Conservation (phyloP, 2,888 invertebrate genomes). For the Itoplectis maculator region DNA sequence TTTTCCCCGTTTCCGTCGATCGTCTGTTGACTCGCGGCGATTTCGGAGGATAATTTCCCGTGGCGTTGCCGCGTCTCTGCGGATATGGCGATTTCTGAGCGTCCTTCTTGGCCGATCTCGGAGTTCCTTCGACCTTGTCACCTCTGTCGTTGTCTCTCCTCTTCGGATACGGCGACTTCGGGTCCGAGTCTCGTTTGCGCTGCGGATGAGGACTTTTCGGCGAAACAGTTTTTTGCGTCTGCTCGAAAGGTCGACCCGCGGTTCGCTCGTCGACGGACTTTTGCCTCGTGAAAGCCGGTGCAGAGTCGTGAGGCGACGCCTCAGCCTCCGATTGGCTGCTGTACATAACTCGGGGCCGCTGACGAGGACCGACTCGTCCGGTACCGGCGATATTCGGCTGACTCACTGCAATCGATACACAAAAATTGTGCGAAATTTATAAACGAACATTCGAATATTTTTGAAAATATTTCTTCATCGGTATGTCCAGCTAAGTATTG, state of each 20-base stretch:
- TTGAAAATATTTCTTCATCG: too few species aligned
- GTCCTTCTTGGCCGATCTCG: slow-evolving; percentile 46
- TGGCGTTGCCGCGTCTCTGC: slow-evolving; percentile 68
- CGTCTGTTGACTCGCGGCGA: slow-evolving; percentile 55
- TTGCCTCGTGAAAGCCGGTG: slow-evolving; percentile 71
- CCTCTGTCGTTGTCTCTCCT: slow-evolving; percentile 70
- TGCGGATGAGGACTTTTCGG: slow-evolving; percentile 75
- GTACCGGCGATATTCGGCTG: slow-evolving; percentile 83
- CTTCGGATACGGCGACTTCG: slow-evolving; percentile 70
- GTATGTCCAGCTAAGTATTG: too few species aligned
- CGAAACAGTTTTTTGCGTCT: slow-evolving; percentile 68
- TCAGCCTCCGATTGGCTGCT: slow-evolving; percentile 80
- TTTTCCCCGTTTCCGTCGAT: slow-evolving; percentile 39
- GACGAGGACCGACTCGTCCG: slow-evolving; percentile 84
- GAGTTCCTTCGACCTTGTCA: slow-evolving; percentile 37
- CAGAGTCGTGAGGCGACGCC: slow-evolving; percentile 66
- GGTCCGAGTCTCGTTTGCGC: slow-evolving; percentile 72
- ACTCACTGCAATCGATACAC: slow-evolving; percentile 78
- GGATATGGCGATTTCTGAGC: slow-evolving; percentile 70
- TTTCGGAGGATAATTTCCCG: slow-evolving; percentile 53
- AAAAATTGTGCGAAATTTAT: neutral
- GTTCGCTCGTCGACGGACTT: slow-evolving; percentile 78
- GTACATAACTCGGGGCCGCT: slow-evolving; percentile 80
- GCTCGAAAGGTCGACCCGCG: slow-evolving; percentile 69
- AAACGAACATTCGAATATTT: slow-evolving; percentile 27